phyloP scores from a whole-genome alignment of 2,888 invertebrate genomes.

The Tinea trinotella region DNA sequence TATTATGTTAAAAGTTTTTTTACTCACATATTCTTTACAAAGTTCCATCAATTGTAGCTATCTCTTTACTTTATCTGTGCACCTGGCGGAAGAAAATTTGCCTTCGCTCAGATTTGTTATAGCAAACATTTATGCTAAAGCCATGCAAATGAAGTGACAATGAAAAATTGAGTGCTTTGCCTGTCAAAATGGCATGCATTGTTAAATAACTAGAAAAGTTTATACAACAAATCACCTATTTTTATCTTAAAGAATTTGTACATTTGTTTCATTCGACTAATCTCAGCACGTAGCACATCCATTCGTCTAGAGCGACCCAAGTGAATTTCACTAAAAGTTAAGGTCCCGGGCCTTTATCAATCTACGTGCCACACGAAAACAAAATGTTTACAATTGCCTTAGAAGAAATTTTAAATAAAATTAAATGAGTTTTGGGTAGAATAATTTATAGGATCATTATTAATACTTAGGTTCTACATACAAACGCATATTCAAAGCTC shows the following conservation, averaged over 20 bases:
- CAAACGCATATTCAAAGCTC: no score
- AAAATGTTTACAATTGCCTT: no score
- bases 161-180: not conserved
- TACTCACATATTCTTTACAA: constrained; percentile 42
- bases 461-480: no score
- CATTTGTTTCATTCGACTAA: not conserved
- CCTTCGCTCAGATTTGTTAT: constrained; percentile 24
- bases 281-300: not conserved
- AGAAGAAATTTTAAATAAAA: no score
- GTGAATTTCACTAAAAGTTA: not conserved
- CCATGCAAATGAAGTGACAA: constrained; percentile 16
- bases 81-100: constrained; percentile 51
- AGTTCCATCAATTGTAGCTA: constrained; percentile 42
- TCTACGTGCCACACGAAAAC: not conserved
- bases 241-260: not conserved
- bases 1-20: constrained; percentile 13
- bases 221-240: constrained; percentile 11
- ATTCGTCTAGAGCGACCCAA: not conserved
- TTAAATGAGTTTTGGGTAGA: no score
- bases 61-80: constrained; percentile 59
- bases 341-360: not conserved
- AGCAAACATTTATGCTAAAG: constrained; percentile 18
- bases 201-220: constrained; percentile 27
- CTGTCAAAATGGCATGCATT: not conserved
- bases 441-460: no score